Percentiles rank a stretch among this genome's conserved stretches.
Evolutionary conservation across 2,888 invertebrate species (phyloP).

Genomic region (Rhogogaster chlorosoma): DNA sequence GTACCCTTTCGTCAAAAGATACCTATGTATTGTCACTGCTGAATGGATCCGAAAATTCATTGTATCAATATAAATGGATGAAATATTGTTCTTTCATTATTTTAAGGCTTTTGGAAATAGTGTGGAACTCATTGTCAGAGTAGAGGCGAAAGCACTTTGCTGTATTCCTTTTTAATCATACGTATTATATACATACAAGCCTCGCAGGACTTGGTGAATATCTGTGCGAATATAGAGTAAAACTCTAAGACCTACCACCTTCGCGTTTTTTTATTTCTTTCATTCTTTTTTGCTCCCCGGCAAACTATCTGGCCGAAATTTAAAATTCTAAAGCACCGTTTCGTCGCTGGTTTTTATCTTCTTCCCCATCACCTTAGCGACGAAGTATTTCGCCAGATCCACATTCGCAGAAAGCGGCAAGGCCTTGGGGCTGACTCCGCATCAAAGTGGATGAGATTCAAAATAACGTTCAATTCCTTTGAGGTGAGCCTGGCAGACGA

Average conservation of each 20-base stretch:
- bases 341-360: conserved; percentile 19
- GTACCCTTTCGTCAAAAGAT: background rate
- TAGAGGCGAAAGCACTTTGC: background rate
- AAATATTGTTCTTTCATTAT: background rate
- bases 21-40: background rate
- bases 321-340: conserved; percentile 32
- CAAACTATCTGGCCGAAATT: conserved; percentile 23
- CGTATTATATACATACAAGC: background rate
- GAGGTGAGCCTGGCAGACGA: conserved; percentile 43
- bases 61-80: background rate
- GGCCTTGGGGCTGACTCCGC: conserved; percentile 32
- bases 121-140: background rate
- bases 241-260: background rate
- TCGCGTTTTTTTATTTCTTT: background rate
- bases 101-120: background rate
- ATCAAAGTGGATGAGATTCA: conserved; percentile 49
- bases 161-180: background rate
- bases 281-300: background rate
- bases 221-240: background rate
- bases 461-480: conserved; percentile 49
- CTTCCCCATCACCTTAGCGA: conserved; percentile 26
- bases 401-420: conserved; percentile 5
- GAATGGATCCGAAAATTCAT: background rate
- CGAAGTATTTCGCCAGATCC: conserved; percentile 10
- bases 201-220: background rate